These are phyloP conservation scores for Enteromius radiatus DNA, from an alignment of 2,797 vertebrate genomes.

Conservation along the genomic window DNA sequence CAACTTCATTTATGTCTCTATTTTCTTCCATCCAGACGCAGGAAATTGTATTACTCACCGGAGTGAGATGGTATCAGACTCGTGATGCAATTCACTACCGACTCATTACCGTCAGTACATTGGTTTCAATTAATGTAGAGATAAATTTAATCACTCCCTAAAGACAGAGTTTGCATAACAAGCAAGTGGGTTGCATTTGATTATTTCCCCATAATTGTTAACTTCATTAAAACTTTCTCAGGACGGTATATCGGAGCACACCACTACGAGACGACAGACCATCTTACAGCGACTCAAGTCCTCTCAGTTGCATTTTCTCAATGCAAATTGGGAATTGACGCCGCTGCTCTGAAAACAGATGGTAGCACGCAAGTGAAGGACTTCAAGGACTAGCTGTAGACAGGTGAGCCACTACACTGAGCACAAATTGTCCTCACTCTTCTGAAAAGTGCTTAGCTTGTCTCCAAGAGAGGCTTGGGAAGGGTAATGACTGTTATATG, in stretches of 20 bases:
- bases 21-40: slow-evolving; percentile 4
- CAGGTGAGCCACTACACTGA: slow-evolving; percentile 62
- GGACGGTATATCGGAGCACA: background rate
- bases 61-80: slow-evolving; percentile 17
- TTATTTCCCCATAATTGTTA: slow-evolving; percentile 25
- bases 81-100: slow-evolving; percentile 16
- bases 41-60: background rate
- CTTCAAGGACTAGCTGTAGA: slow-evolving; percentile 62
- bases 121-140: slow-evolving; percentile 28
- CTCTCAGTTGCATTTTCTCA: slow-evolving; percentile 48
- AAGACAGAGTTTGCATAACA: slow-evolving; percentile 18
- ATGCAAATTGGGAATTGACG: slow-evolving; percentile 60
- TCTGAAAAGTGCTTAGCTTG: slow-evolving; percentile 65
- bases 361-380: slow-evolving; percentile 60
- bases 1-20: background rate
- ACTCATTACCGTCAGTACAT: slow-evolving; percentile 34
- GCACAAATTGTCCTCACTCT: slow-evolving; percentile 66
- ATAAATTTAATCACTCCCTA: slow-evolving; percentile 24
- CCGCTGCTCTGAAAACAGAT: slow-evolving; percentile 64
- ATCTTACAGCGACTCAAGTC: slow-evolving; percentile 45
- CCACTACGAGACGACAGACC: slow-evolving; percentile 36
- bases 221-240: slow-evolving; percentile 35
- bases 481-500: slow-evolving; percentile 62
- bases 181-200: slow-evolving; percentile 5
- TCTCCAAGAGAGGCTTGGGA: slow-evolving; percentile 60